A percentile compares a stretch with the other conserved stretches of the same genome.
Evolutionary conservation across 2,113 vertebrate genomes (phyloP).

Genomic region (Eurystomus gularis): DNA sequence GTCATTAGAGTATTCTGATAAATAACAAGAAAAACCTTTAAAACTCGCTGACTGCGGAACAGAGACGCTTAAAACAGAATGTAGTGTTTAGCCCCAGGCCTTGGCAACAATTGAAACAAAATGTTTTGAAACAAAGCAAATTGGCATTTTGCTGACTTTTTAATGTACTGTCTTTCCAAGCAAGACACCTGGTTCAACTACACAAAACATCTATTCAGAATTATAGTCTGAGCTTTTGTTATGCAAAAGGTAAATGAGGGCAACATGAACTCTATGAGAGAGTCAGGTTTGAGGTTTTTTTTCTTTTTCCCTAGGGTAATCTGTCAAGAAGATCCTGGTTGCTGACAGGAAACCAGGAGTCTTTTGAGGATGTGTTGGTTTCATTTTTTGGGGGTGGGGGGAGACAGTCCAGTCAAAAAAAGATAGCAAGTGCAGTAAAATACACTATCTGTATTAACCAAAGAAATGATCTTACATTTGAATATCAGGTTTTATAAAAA

Average conservation of each 20-base stretch:
- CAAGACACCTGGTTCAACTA: constrained; percentile 71
- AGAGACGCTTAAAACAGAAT: constrained; percentile 57
- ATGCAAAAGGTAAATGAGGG: constrained; percentile 67
- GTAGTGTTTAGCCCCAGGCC: constrained; percentile 64
- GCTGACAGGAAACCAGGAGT: constrained; percentile 3
- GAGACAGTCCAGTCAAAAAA: background rate
- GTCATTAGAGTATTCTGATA: constrained; percentile 27
- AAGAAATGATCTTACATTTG: background rate
- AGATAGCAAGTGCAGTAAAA: background rate
- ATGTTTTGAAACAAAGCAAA: constrained; percentile 72
- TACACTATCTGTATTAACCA: background rate
- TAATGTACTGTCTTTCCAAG: constrained; percentile 56
- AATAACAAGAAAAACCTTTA: background rate
- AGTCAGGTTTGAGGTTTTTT: constrained; percentile 5
- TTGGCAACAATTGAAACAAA: constrained; percentile 76
- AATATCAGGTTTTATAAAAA: background rate
- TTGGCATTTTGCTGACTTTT: constrained; percentile 74
- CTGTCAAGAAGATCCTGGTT: background rate
- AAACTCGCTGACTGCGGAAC: constrained; percentile 16
- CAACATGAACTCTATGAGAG: constrained; percentile 48
- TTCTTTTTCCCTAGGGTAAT: background rate
- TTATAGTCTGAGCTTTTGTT: constrained; percentile 66
- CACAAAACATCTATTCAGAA: constrained; percentile 70
- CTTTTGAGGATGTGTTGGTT: background rate
- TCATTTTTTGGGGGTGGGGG: background rate